Evolutionary conservation across 1,140 invertebrate species (phyloP).

Genomic region (Drosophila watanabei): DNA sequence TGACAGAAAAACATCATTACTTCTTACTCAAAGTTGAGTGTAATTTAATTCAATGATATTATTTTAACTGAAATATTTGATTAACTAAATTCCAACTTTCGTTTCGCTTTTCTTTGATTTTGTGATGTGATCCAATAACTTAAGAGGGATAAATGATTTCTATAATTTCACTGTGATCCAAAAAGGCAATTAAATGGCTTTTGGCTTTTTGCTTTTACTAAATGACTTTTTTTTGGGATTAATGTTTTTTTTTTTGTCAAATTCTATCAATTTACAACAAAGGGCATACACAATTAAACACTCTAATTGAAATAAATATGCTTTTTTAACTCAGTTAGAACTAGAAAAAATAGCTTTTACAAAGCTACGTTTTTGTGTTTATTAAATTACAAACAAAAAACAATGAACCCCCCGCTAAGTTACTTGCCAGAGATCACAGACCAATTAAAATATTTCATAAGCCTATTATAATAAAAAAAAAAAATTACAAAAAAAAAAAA

Average conservation of each 20-base stretch:
- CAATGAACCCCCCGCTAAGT: neutral
- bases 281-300: neutral
- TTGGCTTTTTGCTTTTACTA: too few species aligned
- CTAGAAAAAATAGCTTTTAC: neutral
- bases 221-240: neutral
- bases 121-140: neutral
- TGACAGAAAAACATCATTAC: neutral
- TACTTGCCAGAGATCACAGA: constrained; percentile 13
- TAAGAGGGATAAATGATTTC: neutral
- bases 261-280: neutral
- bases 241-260: neutral
- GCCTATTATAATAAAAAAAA: constrained; percentile 63
- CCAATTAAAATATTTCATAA: constrained; percentile 75
- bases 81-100: neutral
- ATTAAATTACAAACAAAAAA: constrained; percentile 4
- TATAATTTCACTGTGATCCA: neutral
- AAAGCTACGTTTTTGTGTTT: neutral
- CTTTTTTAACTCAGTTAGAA: neutral
- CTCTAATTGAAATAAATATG: neutral
- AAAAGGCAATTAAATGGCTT: neutral
- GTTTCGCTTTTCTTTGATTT: neutral
- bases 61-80: too few species aligned
- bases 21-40: neutral
- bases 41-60: too few species aligned
- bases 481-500: constrained; percentile 23